These are phyloP conservation scores for Pica pica DNA, from an alignment of 2,113 vertebrate genomes.

Conservation along the genomic window DNA sequence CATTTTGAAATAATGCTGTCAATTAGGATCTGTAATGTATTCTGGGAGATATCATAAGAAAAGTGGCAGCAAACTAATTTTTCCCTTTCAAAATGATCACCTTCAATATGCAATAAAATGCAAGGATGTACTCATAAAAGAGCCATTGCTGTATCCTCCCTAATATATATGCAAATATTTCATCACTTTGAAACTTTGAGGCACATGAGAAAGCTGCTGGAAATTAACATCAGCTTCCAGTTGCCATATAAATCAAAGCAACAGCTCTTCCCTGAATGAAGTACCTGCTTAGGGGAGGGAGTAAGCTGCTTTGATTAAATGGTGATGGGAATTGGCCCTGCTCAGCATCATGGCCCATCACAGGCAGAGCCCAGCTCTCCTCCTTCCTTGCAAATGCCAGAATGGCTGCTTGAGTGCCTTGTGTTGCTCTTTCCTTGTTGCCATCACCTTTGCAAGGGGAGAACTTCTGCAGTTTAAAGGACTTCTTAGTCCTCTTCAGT, in stretches of 20 bases:
- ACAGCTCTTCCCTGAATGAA: slow-evolving; percentile 13
- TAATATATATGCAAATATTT: slow-evolving; percentile 66
- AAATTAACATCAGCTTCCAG: slow-evolving; percentile 43
- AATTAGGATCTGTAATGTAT: slow-evolving; percentile 37
- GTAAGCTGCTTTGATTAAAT: slow-evolving; percentile 16
- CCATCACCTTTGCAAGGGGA: neutral
- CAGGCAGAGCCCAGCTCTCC: neutral
- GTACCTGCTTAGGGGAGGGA: neutral
- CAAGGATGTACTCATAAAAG: slow-evolving; percentile 22
- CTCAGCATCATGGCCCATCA: neutral
- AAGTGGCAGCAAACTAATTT: slow-evolving; percentile 2
- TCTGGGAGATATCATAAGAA: neutral
- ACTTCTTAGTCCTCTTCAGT: neutral
- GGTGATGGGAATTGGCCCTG: neutral
- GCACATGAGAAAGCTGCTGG: neutral
- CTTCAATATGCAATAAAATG: slow-evolving; percentile 48
- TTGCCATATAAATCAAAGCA: slow-evolving; percentile 44
- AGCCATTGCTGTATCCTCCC: slow-evolving; percentile 3
- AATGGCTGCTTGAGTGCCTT: rapidly evolving
- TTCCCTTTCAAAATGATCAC: slow-evolving; percentile 40
- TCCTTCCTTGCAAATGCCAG: neutral
- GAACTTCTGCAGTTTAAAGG: neutral
- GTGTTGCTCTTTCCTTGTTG: neutral
- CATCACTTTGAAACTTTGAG: slow-evolving; percentile 38
- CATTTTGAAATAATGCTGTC: slow-evolving; percentile 40